Base-by-base conservation (phyloP, 2,888 invertebrate genomes). In the Synanthedon vespiformis region DNA sequence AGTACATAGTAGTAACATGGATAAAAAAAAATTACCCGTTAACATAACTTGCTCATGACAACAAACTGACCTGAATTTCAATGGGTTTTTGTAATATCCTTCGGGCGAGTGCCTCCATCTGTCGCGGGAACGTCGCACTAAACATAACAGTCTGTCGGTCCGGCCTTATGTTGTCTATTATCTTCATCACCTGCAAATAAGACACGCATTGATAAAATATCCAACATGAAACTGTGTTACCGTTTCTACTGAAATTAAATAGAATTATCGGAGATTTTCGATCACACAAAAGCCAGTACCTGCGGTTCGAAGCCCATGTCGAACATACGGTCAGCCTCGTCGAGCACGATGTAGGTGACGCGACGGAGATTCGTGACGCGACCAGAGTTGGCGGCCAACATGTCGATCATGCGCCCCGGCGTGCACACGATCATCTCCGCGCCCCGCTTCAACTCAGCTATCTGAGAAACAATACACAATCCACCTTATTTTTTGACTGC, bases 251-350 rank as follows among this genome's bases (percentile, higher is more conserved):
- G 22, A 22, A 22, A 22, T 4, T 22, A 5, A 22, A 22, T 2
- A 22, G 3, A 22, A 22, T 4, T 3, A 16, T 2, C 16, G 16
- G 16, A 16, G 16, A 16, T 16, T 16, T 16, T 16, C 16, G 16
- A n/a, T n/a, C n/a, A n/a, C 16, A 16, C 16, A 16, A 16, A 16
- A 16, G 14, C 6, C 2, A 44, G 22, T 60, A 92, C 92, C 89
- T 98, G 97, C 0, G 97, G 98, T 80, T 99, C 99, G 74, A 99
- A 99, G 14, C 98, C 98, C 98, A 99, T 98, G 76, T 99, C 99
- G 75, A 99, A 99, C 99, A 99, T 99, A 48, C 99, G 89, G 79
- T 99, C 99, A 0, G 99, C 99, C 81, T 99, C 99, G 77, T 99
- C 99, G 41, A 99, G 83, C 1, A 99, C 99, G 48, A 99, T 92